phyloP scores from a whole-genome alignment of 2,888 invertebrate species.

The Prosapia bicincta region DNA sequence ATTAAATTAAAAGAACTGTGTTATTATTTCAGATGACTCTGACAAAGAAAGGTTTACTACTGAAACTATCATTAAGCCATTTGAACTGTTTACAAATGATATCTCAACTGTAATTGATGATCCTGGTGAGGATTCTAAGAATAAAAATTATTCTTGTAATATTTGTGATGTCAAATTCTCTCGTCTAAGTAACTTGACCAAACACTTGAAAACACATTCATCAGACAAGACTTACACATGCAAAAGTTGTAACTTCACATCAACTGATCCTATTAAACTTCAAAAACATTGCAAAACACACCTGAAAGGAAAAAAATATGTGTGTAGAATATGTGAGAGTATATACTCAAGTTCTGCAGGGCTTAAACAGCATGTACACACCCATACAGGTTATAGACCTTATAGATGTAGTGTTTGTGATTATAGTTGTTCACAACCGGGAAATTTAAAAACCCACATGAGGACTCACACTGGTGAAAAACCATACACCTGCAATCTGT shows the following conservation, averaged over 20 bases:
- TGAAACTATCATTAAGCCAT: not conserved
- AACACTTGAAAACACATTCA: not conserved
- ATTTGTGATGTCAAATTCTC: not conserved
- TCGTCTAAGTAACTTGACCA: not conserved
- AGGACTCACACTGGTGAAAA: conserved; percentile 4
- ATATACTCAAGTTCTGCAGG: not conserved
- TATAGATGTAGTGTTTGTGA: not conserved
- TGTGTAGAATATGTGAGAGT: not conserved
- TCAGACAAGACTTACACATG: not conserved
- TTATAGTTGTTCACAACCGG: not conserved
- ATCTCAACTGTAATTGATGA: not conserved
- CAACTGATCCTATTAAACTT: no score
- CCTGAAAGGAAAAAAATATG: not conserved
- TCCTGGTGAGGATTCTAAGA: not conserved
- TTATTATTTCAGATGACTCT: not conserved
- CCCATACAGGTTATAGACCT: conserved; percentile 1
- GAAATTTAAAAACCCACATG: conserved; percentile 5
- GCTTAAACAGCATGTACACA: not conserved
- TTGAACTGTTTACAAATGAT: not conserved
- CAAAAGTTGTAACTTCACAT: not conserved
- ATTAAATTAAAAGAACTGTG: no score
- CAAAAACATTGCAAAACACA: not conserved
- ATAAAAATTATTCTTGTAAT: not conserved
- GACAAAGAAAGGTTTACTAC: not conserved
- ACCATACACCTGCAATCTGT: conserved; percentile 5